Evolutionary conservation across 2,888 invertebrate species (phyloP).

Genomic region (Drosophila putrida): DNA sequence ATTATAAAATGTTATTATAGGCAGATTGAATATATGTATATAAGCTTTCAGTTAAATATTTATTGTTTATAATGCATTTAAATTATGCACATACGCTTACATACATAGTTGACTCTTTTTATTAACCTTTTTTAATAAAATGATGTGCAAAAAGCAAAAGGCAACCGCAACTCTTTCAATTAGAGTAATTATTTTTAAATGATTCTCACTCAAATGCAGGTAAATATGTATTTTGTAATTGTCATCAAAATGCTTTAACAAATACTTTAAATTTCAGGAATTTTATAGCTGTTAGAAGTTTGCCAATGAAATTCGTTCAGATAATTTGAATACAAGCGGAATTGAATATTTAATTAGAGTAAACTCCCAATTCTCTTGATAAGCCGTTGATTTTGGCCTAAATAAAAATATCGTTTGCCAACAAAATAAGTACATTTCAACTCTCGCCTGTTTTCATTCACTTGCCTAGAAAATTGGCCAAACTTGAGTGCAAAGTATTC

Average conservation of each 20-base stretch:
- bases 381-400: conserved; percentile 37
- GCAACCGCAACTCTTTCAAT: conserved; percentile 46
- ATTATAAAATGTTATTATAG: conserved; percentile 16
- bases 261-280: conserved; percentile 11
- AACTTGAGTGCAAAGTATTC: conserved; percentile 1
- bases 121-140: conserved; percentile 7
- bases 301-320: background rate
- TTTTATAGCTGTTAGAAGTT: background rate
- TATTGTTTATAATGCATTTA: conserved; percentile 21
- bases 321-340: conserved; percentile 31
- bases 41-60: conserved; percentile 6
- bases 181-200: conserved; percentile 44
- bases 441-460: background rate
- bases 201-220: conserved; percentile 17
- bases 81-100: conserved; percentile 13
- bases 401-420: conserved; percentile 35
- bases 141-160: conserved; percentile 27
- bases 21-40: conserved; percentile 34
- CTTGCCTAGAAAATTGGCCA: conserved; percentile 3
- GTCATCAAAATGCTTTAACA: conserved; percentile 9
- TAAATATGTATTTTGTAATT: conserved; percentile 10
- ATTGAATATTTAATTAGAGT: conserved; percentile 79
- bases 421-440: conserved; percentile 41
- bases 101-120: background rate
- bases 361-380: conserved; percentile 71